A percentile compares a stretch with the other conserved stretches of the same genome.
Conservation (phyloP, 1,140 invertebrate species). For the Alviniconcha marisindica region DNA sequence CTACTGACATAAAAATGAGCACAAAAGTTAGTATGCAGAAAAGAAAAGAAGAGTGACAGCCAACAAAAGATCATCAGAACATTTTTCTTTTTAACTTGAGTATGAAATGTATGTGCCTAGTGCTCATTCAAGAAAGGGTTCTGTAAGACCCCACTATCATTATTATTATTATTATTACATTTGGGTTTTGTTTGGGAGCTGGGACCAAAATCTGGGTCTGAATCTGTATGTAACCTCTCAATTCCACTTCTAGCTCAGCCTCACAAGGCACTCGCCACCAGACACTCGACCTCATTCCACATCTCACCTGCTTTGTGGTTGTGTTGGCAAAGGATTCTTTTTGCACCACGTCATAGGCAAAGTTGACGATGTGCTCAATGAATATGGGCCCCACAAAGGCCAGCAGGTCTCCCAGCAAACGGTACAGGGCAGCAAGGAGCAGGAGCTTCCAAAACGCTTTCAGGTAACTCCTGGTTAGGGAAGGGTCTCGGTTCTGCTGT, state of each 20-base stretch:
- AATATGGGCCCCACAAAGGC: conserved; percentile 87
- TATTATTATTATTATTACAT: too few species aligned
- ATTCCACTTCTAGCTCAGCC: too few species aligned
- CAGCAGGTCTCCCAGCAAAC: conserved; percentile 86
- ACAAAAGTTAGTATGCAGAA: background rate
- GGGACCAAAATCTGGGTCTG: too few species aligned
- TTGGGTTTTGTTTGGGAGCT: too few species aligned
- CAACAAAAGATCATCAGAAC: background rate
- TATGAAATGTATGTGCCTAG: too few species aligned
- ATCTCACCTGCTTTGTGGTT: conserved; percentile 14
- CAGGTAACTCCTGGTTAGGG: conserved; percentile 77
- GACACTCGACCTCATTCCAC: background rate
- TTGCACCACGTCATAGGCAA: conserved; percentile 77
- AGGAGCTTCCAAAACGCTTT: conserved; percentile 90
- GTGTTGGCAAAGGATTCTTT: conserved; percentile 25
- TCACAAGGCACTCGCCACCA: too few species aligned
- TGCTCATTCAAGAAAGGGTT: too few species aligned
- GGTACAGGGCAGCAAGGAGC: conserved; percentile 85
- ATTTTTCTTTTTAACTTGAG: too few species aligned
- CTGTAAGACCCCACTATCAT: too few species aligned
- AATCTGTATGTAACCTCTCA: too few species aligned
- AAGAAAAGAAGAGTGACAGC: background rate
- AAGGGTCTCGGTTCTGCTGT: conserved; percentile 52
- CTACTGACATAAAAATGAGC: too few species aligned
- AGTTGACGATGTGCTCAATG: conserved; percentile 83